A percentile compares a stretch with the other conserved stretches of the same genome.
Conservation (phyloP, 2,888 invertebrate genomes). For the Thera britannica region DNA sequence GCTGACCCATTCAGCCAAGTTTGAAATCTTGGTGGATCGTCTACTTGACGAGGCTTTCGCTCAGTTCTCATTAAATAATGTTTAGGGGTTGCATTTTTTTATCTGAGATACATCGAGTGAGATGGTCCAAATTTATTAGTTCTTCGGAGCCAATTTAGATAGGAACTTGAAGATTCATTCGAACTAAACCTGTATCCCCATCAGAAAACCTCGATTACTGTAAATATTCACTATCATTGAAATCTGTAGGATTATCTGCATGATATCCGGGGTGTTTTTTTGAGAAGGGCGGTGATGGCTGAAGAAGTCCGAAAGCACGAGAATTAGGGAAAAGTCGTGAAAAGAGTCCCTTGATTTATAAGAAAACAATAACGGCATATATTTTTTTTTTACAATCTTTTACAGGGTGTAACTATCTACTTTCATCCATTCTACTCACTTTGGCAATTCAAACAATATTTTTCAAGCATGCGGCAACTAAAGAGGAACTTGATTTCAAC, state of each 20-base stretch:
- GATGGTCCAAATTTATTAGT: constrained; percentile 18
- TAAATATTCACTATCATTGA: too few species aligned
- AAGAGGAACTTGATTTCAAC: not conserved
- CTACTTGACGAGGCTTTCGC: constrained; percentile 19
- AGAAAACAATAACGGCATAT: too few species aligned
- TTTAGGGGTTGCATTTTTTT: constrained; percentile 17
- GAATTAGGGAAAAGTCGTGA: too few species aligned
- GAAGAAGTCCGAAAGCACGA: too few species aligned
- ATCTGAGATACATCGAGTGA: constrained; percentile 23
- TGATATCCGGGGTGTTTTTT: too few species aligned
- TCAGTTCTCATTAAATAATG: constrained; percentile 22
- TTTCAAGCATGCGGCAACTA: constrained; percentile 5
- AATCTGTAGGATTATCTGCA: too few species aligned
- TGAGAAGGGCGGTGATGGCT: too few species aligned
- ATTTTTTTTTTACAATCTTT: too few species aligned
- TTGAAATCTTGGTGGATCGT: constrained; percentile 31
- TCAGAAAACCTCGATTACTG: too few species aligned
- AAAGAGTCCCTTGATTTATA: too few species aligned
- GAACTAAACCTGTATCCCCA: too few species aligned
- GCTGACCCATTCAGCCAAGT: constrained; percentile 39
- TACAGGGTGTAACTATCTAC: not conserved
- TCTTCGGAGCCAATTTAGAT: constrained; percentile 2
- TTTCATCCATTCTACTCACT: not conserved
- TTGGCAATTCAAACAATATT: constrained; percentile 4
- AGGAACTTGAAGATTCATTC: not conserved